These are phyloP conservation scores for Taurulus bubalis DNA, from an alignment of 2,113 vertebrate species.

Conservation along the genomic window DNA sequence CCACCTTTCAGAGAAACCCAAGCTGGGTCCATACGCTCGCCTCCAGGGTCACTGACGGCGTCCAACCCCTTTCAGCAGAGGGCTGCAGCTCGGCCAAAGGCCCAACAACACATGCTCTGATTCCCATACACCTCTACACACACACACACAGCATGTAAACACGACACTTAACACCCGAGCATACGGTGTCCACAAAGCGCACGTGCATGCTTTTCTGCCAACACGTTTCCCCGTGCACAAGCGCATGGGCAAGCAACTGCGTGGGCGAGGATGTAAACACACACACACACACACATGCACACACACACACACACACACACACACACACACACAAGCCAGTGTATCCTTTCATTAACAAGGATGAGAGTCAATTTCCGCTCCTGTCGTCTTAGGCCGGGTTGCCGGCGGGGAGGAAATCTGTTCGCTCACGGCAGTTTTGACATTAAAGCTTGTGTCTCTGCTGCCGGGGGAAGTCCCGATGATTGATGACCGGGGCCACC, in stretches of 20 bases:
- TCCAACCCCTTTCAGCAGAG: constrained; percentile 62
- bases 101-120: constrained; percentile 52
- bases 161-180: constrained; percentile 29
- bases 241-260: constrained; percentile 16
- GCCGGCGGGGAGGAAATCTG: constrained; percentile 63
- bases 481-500: constrained; percentile 52
- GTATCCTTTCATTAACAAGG: constrained; percentile 69
- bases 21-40: constrained; percentile 66
- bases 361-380: constrained; percentile 66
- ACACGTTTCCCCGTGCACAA: constrained; percentile 29
- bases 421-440: constrained; percentile 48
- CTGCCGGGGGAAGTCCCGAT: constrained; percentile 56
- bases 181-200: constrained; percentile 33
- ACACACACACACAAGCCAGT: not conserved
- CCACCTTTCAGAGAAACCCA: constrained; percentile 60
- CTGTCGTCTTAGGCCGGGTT: constrained; percentile 19
- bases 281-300: not conserved
- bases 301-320: constrained; percentile 8
- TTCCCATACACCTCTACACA: constrained; percentile 38
- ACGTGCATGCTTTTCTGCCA: constrained; percentile 42
- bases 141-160: constrained; percentile 1
- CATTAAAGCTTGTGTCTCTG: constrained; percentile 56
- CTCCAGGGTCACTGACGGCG: constrained; percentile 67
- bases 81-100: constrained; percentile 43
- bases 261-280: constrained; percentile 19